Base-by-base conservation (phyloP, 2,888 invertebrate genomes). In the Chymomyza caudatula region DNA sequence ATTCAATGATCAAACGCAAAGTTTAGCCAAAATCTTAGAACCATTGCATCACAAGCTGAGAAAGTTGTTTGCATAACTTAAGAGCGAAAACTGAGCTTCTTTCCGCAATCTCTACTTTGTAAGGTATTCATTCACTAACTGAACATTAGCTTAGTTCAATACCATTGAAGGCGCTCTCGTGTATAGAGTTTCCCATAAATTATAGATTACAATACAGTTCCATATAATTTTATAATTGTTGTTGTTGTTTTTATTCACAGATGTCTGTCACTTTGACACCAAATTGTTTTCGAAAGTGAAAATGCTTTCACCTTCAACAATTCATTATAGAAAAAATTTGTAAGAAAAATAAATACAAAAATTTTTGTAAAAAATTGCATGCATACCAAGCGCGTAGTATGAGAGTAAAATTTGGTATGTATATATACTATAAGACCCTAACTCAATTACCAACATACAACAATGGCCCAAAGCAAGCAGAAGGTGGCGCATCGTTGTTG, bases 241-340 rank as follows among this genome's bases (percentile, higher is more conserved):
- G 29, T 37, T 37, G 29, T 37, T 37, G 29, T 37, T 37, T 8
- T 37, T 37, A 11, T 37, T 37, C 29, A 37, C 29, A 37, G 29
- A 37, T 37, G 66, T 70, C 47, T 56, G 47, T 42, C 68, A 78
- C 51, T 78, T 75, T 78, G 77, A 80, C 77, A 83, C 73, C 62
- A 49, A 86, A 82, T 80, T 74, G 78, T 60, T 84, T 80, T 83
- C 72, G 85, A 87, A 87, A 87, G 87, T 87, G 87, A 87, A 87
- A 87, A 86, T 86, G 86, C 87, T 87, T 87, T 87, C 87, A 87
- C 87, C 87, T 87, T 86, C 79, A 75, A 67, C 85, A 71, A 81
- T 81, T 80, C 84, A 74, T 75, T 77, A 77, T 42, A 47, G 44
- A 4, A 49, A 42, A 37, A 37, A 61, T 55, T 22, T 51, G 17